Evolutionary conservation across 2,888 invertebrate species (phyloP), one percentile per base, ranked within the genome.

Genomic region (Ganaspis brasiliensis): DNA sequence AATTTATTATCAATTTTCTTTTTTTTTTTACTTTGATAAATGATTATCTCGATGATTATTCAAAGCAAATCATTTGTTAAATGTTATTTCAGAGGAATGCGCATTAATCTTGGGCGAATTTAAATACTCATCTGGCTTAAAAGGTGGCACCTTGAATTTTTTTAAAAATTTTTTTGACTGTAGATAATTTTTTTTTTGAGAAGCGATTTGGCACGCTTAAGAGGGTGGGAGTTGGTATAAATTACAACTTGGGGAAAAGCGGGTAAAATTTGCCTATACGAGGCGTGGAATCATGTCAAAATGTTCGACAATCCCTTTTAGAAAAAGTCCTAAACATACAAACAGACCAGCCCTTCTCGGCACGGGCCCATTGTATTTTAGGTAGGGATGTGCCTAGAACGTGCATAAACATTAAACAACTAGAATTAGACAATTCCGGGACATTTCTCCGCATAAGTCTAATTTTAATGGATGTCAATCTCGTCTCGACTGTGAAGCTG

Each of bases 251-350:
- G 21, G 19, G 21, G 67, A 45, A 67, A 67, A 67, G 67, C 45
- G 67, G 40, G 67, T 21, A 67, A 67, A 67, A 67, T 67, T 67
- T 67, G 67, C 67, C 40, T 67, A 63, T 14, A n/a, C n/a, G 63
- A 63, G 63, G 63, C 63, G 63, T 40, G 63, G 67, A 45, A 21
- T 67, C 9, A 67, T 40, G 67, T 67, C 24, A 45, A 67, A 67
- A 67, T 67, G 24, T 67, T 67, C 24, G 45, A 67, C 24, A 24
- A 67, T 67, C 67, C 67, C 45, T 67, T 67, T 67, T 40, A 40
- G 67, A 40, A 67, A 67, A 67, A 12, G 45, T 78, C 80, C 80
- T 80, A 80, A 80, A 71, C 70, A 78, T 72, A 80, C 80, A 80
- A 76, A 72, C 72, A 71, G 71, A 19, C 16, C 40, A 21, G 19